Evolutionary conservation across 2,888 invertebrate species (phyloP), one percentile per base, ranked within the genome.

Genomic region (Drosophila lacicola): DNA sequence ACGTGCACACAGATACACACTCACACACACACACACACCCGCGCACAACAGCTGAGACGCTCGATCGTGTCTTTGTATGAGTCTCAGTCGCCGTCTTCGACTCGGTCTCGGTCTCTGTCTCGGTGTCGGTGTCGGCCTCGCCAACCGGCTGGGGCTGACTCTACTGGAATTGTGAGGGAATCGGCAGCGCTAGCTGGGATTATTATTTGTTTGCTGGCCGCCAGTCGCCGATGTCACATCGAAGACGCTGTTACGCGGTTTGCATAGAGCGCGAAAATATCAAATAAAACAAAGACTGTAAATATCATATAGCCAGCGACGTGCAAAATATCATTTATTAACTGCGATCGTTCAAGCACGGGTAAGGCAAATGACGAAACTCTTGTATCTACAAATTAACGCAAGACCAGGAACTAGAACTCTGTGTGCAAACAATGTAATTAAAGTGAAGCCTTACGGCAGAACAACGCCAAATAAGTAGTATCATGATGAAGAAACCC

Each of bases 191-290:
- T 80, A 65, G 71, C 77, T 87, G 83, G 83, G 82, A 82, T 85
- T 75, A 82, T 72, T 79, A 51, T 69, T 83, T 79, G 80, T 62
- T 86, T 68, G 77, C 64, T 84, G 80, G 68, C 66, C 67, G 83
- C 75, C 88, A 83, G 83, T 83, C 80, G 86, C 75, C 85, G 80
- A 80, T 85, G 80, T 82, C 85, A 77, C 85, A 70, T 85, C 85
- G 84, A 82, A 83, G 82, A 85, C 82, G 85, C 57, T 66, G 88
- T 77, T 64, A 68, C 76, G 74, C 74, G 84, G 55, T 79, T 56
- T 65, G 21, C 60, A 36, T 54, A 25, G 39, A 75, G 77, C 67
- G 85, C 83, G 69, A 70, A 44, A 63, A 36, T 17, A 17, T 17
- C 17, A 17, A 25, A 11, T 8, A 11, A 19, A 39, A 44, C 10